Conservation (phyloP, 2,797 vertebrate genomes). For the Tadarida brasiliensis region DNA sequence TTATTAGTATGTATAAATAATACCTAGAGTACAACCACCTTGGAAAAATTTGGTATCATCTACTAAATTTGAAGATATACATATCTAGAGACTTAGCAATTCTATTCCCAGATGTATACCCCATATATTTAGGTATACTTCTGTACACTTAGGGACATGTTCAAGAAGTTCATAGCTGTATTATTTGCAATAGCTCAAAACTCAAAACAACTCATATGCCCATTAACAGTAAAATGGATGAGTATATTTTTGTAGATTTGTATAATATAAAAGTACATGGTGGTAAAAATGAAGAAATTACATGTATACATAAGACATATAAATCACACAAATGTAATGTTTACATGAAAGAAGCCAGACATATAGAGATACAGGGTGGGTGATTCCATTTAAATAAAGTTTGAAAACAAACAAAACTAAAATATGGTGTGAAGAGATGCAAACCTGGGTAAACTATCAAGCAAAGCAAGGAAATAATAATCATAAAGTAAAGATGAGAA, state of each 20-base stretch:
- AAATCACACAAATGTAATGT: constrained; percentile 18
- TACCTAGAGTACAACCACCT: neutral
- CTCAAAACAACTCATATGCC: neutral
- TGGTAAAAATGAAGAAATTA: constrained; percentile 9
- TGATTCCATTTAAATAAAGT: neutral
- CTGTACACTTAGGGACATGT: neutral
- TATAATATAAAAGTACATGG: neutral
- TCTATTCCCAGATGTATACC: neutral
- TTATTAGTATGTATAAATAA: constrained; percentile 28
- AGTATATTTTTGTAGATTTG: neutral
- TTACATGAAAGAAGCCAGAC: constrained; percentile 4
- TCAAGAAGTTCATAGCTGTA: neutral
- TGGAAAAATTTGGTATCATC: neutral
- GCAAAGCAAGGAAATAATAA: neutral
- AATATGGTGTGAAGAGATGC: neutral
- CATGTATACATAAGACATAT: neutral
- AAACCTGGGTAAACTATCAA: neutral
- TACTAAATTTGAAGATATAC: neutral
- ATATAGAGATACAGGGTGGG: neutral
- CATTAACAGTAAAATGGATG: constrained; percentile 9
- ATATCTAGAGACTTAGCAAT: neutral
- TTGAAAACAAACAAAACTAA: neutral
- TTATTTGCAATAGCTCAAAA: neutral
- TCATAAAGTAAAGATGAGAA: neutral
- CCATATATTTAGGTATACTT: neutral